phyloP scores from a whole-genome alignment of 2,797 vertebrate genomes.

The Chelonia mydas region DNA sequence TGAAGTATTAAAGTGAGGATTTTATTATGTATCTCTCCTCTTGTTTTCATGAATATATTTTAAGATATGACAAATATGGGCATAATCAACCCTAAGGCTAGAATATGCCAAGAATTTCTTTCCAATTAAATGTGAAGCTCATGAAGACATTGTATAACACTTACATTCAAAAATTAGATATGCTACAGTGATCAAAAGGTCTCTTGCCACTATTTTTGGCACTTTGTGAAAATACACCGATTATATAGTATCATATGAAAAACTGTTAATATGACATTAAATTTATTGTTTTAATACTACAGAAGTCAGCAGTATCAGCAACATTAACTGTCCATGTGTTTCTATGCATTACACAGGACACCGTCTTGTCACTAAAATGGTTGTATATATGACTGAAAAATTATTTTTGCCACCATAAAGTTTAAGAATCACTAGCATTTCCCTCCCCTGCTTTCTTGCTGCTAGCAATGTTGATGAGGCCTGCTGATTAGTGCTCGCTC shows the following conservation, averaged over 20 bases:
- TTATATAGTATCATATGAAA: not conserved
- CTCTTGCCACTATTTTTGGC: not conserved
- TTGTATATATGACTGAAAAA: not conserved
- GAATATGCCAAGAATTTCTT: not conserved
- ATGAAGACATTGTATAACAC: not conserved
- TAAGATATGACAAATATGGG: not conserved
- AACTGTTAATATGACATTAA: not conserved
- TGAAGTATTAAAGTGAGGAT: not conserved
- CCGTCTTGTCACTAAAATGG: not conserved
- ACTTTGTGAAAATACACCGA: not conserved
- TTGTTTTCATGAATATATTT: slow-evolving; percentile 19
- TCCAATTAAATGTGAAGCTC: slow-evolving; percentile 38
- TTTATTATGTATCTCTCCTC: slow-evolving; percentile 22
- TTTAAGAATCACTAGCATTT: not conserved
- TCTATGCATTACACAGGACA: not conserved
- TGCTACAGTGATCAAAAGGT: slow-evolving; percentile 19
- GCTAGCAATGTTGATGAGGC: not conserved
- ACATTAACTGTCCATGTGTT: not conserved
- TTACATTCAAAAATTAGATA: not conserved
- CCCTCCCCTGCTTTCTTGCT: not conserved
- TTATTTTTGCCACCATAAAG: not conserved
- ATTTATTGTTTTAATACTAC: not conserved
- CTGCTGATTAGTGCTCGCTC: not conserved
- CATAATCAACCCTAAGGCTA: slow-evolving; percentile 16
- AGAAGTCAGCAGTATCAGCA: not conserved